phyloP scores from a whole-genome alignment of 2,888 invertebrate species.

The Nemotelus pantherinus region DNA sequence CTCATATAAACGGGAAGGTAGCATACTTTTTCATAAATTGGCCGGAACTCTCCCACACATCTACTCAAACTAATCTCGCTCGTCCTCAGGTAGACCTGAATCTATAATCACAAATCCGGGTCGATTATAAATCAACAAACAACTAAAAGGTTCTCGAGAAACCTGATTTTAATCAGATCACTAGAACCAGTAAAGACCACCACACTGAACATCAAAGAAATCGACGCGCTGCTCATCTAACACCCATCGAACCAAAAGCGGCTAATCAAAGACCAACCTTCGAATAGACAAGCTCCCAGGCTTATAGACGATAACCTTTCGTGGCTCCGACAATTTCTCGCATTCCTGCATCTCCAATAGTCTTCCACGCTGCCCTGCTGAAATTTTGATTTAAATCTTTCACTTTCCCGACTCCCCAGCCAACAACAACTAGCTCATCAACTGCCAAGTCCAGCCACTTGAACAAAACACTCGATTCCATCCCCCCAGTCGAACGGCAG shows the following conservation, averaged over 20 bases:
- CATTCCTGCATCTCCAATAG: neutral
- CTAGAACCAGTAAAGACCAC: neutral
- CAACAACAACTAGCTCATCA: neutral
- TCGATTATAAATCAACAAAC: neutral
- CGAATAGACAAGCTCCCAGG: neutral
- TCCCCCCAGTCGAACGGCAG: neutral
- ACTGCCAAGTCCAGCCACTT: no score
- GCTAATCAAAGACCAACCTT: neutral
- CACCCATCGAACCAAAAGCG: neutral
- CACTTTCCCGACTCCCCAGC: neutral
- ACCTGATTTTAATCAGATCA: neutral
- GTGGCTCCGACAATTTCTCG: neutral
- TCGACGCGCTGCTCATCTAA: neutral
- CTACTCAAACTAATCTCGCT: no score
- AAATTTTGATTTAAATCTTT: conserved; percentile 31
- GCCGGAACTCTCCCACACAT: no score
- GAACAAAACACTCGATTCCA: neutral
- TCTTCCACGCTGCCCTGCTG: neutral
- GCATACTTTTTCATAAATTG: no score
- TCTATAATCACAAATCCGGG: neutral
- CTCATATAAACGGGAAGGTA: no score
- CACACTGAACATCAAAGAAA: conserved; percentile 9
- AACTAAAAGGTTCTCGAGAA: neutral
- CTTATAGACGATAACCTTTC: neutral
- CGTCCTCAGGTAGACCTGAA: no score